Conservation (phyloP, 2,113 vertebrate genomes). For the Pica pica region DNA sequence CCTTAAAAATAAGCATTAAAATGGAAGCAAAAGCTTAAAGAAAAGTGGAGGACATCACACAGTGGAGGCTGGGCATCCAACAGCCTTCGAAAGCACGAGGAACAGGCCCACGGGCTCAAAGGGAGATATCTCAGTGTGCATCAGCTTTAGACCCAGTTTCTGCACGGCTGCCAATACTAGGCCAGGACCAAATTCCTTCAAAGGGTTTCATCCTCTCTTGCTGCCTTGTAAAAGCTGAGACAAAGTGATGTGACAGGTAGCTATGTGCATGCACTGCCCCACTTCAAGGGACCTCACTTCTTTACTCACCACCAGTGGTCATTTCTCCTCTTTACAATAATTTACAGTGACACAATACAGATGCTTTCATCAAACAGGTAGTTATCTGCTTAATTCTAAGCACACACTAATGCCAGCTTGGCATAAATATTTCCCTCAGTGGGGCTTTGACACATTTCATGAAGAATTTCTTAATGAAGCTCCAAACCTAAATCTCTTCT, state of each 20-base stretch:
- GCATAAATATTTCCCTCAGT: neutral
- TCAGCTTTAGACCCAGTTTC: neutral
- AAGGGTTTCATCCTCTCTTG: neutral
- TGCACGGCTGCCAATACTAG: neutral
- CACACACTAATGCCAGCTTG: neutral
- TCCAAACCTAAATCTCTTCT: neutral
- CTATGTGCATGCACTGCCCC: rapidly evolving
- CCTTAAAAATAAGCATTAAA: neutral
- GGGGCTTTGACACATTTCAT: neutral
- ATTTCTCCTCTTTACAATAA: neutral
- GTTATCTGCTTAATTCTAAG: neutral
- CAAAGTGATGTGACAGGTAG: neutral
- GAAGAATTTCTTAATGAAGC: neutral
- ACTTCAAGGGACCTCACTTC: neutral
- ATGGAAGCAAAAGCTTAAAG: neutral
- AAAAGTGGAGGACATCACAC: neutral
- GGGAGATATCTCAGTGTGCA: neutral
- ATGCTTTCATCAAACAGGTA: neutral
- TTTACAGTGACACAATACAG: neutral
- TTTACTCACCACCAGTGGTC: neutral
- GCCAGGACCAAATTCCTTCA: neutral
- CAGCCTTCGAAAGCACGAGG: rapidly evolving
- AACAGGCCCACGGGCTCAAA: neutral
- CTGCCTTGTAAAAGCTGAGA: neutral
- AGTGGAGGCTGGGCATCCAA: neutral